These are phyloP conservation scores for Encarsia formosa DNA, from an alignment of 2,888 invertebrate genomes.

Conservation along the genomic window DNA sequence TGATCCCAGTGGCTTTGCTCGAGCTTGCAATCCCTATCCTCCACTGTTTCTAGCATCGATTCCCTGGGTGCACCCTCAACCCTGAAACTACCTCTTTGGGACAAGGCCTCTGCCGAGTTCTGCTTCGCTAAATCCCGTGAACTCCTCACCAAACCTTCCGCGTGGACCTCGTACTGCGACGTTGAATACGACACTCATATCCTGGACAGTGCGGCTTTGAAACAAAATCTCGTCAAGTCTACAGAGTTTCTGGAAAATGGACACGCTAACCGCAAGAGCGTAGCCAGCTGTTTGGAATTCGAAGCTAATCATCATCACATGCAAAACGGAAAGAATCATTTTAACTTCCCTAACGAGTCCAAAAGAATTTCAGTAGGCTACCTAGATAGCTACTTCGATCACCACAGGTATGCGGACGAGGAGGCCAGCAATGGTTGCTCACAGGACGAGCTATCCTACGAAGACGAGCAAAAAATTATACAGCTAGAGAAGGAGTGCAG, in stretches of 20 bases:
- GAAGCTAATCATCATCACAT: constrained; percentile 15
- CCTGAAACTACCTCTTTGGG: constrained; percentile 63
- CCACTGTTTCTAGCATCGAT: constrained; percentile 52
- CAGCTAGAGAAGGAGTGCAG: constrained; percentile 39
- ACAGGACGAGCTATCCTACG: constrained; percentile 33
- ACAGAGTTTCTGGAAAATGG: constrained; percentile 45
- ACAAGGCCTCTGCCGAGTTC: constrained; percentile 70
- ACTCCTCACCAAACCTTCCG: constrained; percentile 59
- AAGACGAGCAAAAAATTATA: constrained; percentile 39
- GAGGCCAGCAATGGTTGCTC: constrained; percentile 41
- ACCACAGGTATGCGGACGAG: constrained; percentile 42
- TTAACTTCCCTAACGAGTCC: constrained; percentile 37
- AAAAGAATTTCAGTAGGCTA: constrained; percentile 48
- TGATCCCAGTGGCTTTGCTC: constrained; percentile 49
- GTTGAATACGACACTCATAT: constrained; percentile 43
- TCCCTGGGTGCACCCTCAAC: constrained; percentile 52
- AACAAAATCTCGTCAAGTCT: constrained; percentile 44
- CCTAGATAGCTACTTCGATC: constrained; percentile 48
- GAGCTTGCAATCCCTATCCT: constrained; percentile 51
- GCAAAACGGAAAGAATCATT: constrained; percentile 39
- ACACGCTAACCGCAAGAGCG: constrained; percentile 32
- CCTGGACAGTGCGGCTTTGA: constrained; percentile 38
- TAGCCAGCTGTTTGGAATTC: constrained; percentile 30
- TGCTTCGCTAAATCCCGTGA: constrained; percentile 70
- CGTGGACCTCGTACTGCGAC: constrained; percentile 47